Conservation (phyloP, 2,888 invertebrate genomes). For the Ophioninae sp. region DNA sequence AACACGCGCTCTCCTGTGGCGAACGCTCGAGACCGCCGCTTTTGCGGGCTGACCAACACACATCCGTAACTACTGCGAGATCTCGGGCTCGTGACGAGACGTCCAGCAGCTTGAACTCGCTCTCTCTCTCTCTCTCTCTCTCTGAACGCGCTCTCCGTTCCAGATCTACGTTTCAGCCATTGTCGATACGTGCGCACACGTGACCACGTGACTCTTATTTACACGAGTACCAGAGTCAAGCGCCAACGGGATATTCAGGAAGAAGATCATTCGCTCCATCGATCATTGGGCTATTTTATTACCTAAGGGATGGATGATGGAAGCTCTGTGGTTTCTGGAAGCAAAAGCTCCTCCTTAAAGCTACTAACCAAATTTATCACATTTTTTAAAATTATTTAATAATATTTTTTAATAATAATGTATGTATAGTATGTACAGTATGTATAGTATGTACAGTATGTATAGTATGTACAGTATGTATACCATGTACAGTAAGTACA, state of each 20-base stretch:
- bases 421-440: too few relatives aligned
- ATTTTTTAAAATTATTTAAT: too few relatives aligned
- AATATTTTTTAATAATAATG: too few relatives aligned
- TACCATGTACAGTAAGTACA: too few relatives aligned
- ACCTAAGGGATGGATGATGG: background rate
- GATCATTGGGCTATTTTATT: background rate
- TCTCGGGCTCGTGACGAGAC: constrained; percentile 29
- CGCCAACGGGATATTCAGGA: constrained; percentile 35
- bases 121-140: constrained; percentile 1
- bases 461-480: too few relatives aligned
- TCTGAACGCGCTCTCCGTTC: constrained; percentile 66
- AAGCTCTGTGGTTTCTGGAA: background rate
- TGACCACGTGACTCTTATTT: background rate
- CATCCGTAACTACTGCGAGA: constrained; percentile 54
- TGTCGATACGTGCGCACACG: constrained; percentile 13
- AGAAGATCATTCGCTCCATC: background rate
- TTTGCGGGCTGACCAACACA: constrained; percentile 58
- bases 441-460: too few relatives aligned
- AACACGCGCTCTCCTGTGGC: constrained; percentile 56
- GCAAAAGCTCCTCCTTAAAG: too few relatives aligned
- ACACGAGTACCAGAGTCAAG: constrained; percentile 26
- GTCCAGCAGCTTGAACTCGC: constrained; percentile 32
- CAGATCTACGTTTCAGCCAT: constrained; percentile 58
- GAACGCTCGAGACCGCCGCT: constrained; percentile 41
- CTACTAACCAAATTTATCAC: too few relatives aligned